A percentile compares a stretch with the other conserved stretches of the same genome.
These are phyloP conservation scores for Ariopsis seemanni DNA, from an alignment of 2,113 vertebrate species.

Conservation along the genomic window DNA sequence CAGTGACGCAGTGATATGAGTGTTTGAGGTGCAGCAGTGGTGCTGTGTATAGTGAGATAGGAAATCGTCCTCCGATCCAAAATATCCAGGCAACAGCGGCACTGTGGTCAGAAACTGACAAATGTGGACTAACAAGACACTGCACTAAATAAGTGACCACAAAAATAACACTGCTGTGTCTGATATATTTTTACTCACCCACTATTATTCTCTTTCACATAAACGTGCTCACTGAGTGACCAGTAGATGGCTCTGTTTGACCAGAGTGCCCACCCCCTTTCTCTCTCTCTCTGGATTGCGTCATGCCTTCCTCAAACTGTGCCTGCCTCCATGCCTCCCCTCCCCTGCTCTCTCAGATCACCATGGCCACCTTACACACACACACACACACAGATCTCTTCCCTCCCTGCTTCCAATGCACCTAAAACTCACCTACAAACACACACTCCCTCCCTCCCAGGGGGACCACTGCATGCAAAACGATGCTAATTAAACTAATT, in stretches of 20 bases:
- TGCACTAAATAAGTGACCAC: neutral
- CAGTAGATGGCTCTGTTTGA: conserved; percentile 68
- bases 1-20: neutral
- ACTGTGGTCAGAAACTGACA: neutral
- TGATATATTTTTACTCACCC: neutral
- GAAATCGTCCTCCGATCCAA: neutral
- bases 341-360: conserved; percentile 49
- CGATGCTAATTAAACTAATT: conserved; percentile 58
- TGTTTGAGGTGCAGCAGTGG: neutral
- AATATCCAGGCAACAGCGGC: neutral
- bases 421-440: neutral
- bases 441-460: conserved; percentile 38
- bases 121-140: neutral
- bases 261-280: neutral
- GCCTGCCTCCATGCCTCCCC: conserved; percentile 47
- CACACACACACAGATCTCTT: conserved; percentile 13
- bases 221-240: neutral
- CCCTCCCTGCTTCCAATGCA: neutral
- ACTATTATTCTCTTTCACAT: neutral
- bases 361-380: neutral
- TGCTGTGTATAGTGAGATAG: neutral
- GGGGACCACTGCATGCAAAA: conserved; percentile 48
- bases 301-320: conserved; percentile 51
- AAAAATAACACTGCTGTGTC: neutral
- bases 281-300: conserved; percentile 34